Evolutionary conservation across 1,140 invertebrate genomes (phyloP).

Genomic region (Dinothrombium tinctorium): DNA sequence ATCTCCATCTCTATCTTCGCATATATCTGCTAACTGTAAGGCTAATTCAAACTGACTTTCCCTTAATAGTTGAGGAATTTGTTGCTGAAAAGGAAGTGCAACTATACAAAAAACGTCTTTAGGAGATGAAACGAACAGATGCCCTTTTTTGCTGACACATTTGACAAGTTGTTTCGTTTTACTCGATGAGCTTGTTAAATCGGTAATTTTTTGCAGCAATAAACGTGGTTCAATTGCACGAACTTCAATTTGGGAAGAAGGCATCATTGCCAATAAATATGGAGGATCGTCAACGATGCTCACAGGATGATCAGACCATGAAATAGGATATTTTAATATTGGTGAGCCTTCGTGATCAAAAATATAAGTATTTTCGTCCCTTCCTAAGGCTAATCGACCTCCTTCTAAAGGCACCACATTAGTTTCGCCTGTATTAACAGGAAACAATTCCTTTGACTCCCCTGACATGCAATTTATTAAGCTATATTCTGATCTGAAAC

Average conservation of each 20-base stretch:
- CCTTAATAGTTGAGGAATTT: conserved; percentile 52
- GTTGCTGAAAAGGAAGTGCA: conserved; percentile 45
- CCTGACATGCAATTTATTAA: conserved; percentile 37
- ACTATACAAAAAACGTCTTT: conserved; percentile 65
- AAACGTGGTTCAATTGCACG: conserved; percentile 42
- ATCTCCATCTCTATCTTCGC: background rate
- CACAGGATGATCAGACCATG: conserved; percentile 41
- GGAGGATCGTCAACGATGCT: conserved; percentile 48
- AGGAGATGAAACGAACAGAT: conserved; percentile 58
- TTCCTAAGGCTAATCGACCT: conserved; percentile 43
- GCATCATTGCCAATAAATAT: conserved; percentile 47
- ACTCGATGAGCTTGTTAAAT: background rate
- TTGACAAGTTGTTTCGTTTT: conserved; percentile 8
- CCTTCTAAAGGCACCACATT: conserved; percentile 46
- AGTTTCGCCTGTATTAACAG: conserved; percentile 58
- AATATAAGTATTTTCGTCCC: conserved; percentile 59
- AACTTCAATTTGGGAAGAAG: conserved; percentile 48
- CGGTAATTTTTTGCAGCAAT: conserved; percentile 49
- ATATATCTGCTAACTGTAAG: conserved; percentile 53
- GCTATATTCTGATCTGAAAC: conserved; percentile 57
- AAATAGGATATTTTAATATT: conserved; percentile 39
- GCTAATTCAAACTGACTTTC: conserved; percentile 82
- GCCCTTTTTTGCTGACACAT: conserved; percentile 25
- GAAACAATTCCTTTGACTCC: conserved; percentile 51
- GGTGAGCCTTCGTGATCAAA: conserved; percentile 45